These are phyloP conservation scores for Torymus tubicola DNA, from an alignment of 2,888 invertebrate genomes.

Conservation along the genomic window DNA sequence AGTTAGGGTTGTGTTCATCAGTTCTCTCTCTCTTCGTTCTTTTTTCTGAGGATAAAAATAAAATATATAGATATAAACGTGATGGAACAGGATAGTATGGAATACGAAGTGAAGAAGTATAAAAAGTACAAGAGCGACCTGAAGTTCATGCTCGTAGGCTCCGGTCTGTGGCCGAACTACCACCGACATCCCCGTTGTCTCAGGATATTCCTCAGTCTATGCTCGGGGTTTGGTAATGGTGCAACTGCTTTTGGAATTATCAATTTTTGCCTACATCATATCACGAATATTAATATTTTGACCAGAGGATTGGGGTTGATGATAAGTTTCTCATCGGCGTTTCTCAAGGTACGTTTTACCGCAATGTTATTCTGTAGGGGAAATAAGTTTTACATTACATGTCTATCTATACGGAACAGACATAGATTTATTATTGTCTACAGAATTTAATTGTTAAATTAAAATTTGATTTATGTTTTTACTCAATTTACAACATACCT, in stretches of 20 bases:
- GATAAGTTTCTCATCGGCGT: constrained; percentile 45
- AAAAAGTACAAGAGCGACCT: constrained; percentile 21
- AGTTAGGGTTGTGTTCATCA: not conserved
- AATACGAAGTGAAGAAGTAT: constrained; percentile 23
- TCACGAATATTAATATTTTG: constrained; percentile 8
- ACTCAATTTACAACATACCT: no score
- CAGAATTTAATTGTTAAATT: no score
- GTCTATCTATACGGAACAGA: no score
- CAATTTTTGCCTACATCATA: constrained; percentile 31
- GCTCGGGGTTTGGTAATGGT: constrained; percentile 6
- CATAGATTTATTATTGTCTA: no score
- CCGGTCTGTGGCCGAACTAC: constrained; percentile 44
- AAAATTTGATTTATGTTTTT: no score
- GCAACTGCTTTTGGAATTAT: not conserved
- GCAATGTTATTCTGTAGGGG: no score
- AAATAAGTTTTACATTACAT: no score
- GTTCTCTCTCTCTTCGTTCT: not conserved
- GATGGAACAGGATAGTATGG: constrained; percentile 1
- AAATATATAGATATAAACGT: not conserved
- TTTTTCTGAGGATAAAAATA: no score
- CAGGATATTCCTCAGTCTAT: constrained; percentile 15
- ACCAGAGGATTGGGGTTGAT: constrained; percentile 45
- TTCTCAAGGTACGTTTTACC: constrained; percentile 40
- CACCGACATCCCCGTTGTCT: not conserved
- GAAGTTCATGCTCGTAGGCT: constrained; percentile 6